Evolutionary conservation across 2,888 invertebrate species (phyloP).

Genomic region (Drosophila algonquin): DNA sequence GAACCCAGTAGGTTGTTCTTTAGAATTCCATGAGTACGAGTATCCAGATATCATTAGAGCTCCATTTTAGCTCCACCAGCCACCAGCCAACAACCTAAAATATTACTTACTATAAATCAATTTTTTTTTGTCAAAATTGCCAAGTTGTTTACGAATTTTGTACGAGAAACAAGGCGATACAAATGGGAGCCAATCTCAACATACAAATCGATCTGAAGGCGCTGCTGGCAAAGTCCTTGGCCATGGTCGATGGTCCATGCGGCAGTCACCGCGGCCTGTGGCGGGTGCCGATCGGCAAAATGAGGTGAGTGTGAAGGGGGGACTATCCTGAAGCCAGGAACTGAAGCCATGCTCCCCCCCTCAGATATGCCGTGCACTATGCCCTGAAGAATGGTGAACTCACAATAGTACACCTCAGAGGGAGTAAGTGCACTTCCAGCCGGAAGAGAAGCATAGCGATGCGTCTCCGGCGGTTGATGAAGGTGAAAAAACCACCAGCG

Average conservation of each 20-base stretch:
- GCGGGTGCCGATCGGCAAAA: conserved; percentile 35
- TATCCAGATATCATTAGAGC: background rate
- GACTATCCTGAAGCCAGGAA: background rate
- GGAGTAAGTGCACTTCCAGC: background rate
- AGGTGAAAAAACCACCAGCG: background rate
- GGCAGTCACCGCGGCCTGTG: conserved; percentile 21
- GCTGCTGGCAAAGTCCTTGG: conserved; percentile 36
- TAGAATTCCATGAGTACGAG: background rate
- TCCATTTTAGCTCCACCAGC: no score
- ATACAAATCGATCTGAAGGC: conserved; percentile 45
- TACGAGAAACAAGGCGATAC: background rate
- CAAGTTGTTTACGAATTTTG: conserved; percentile 2
- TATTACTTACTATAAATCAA: background rate
- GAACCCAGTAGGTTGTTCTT: conserved; percentile 8
- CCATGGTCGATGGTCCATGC: conserved; percentile 11
- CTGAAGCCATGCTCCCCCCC: background rate
- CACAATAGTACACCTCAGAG: conserved; percentile 25
- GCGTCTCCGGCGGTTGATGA: background rate
- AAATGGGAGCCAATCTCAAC: background rate
- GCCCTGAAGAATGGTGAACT: conserved; percentile 32
- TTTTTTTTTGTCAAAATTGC: conserved; percentile 45
- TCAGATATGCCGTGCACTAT: conserved; percentile 50
- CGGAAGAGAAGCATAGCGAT: background rate
- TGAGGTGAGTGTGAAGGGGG: conserved; percentile 38
- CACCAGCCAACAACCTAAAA: background rate